These are phyloP conservation scores for Illadopsis cleaveri DNA, from an alignment of 2,113 vertebrate species.

Conservation along the genomic window DNA sequence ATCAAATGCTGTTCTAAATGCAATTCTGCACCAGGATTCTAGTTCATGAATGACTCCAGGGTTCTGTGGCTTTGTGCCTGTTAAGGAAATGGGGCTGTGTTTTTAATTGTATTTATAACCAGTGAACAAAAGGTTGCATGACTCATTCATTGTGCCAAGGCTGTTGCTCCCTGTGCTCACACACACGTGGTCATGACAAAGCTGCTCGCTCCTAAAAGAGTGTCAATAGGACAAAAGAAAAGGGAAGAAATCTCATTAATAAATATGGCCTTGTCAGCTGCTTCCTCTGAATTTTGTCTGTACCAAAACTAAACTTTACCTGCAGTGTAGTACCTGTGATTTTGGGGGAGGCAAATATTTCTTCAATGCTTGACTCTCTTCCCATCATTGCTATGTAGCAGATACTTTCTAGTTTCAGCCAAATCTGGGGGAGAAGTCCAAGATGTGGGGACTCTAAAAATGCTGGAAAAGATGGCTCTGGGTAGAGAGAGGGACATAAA, in stretches of 20 bases:
- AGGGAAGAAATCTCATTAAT: not conserved
- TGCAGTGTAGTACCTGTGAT: not conserved
- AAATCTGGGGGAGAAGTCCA: not conserved
- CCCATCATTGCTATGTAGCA: not conserved
- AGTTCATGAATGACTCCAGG: slow-evolving; percentile 41
- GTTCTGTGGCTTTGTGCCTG: slow-evolving; percentile 4
- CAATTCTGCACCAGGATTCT: not conserved
- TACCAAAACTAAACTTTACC: not conserved
- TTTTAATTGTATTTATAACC: slow-evolving; percentile 41
- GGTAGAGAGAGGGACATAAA: not conserved
- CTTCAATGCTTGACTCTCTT: not conserved
- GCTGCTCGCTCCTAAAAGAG: not conserved
- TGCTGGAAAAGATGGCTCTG: not conserved
- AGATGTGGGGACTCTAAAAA: not conserved
- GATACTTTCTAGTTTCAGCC: not conserved
- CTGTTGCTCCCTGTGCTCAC: not conserved
- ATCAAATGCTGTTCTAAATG: not conserved
- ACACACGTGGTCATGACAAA: not conserved
- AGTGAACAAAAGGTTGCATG: slow-evolving; percentile 35
- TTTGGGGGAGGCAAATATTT: not conserved
- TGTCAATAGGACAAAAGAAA: not conserved
- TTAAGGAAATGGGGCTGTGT: not conserved
- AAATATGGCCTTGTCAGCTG: not conserved
- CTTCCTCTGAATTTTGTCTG: not conserved
- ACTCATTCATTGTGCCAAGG: slow-evolving; percentile 6